A percentile compares a stretch with the other conserved stretches of the same genome.
phyloP scores from a whole-genome alignment of 2,113 vertebrate species.

The Catagonus wagneri region DNA sequence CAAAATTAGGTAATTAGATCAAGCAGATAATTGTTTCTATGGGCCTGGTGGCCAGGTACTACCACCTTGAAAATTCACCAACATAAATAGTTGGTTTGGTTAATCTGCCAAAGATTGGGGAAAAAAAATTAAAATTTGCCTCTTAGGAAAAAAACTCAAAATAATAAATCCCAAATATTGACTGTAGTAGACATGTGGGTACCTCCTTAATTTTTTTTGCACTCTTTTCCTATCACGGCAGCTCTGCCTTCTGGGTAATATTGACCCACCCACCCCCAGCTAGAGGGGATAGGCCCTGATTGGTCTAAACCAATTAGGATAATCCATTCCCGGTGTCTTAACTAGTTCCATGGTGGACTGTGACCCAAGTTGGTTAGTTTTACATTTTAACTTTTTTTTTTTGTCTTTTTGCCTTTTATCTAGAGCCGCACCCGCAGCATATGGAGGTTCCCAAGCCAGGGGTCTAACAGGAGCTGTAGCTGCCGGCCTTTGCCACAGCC shows the following conservation, averaged over 20 bases:
- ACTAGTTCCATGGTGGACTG: background rate
- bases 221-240: too few species aligned
- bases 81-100: background rate
- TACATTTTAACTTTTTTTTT: background rate
- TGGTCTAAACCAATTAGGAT: background rate
- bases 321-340: background rate
- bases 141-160: background rate
- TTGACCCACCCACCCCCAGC: too few species aligned
- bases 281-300: background rate
- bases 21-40: conserved; percentile 53
- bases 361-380: background rate
- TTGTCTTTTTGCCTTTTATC: too few species aligned
- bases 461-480: too few species aligned
- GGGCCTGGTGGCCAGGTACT: background rate
- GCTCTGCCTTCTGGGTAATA: background rate
- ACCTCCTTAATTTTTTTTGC: background rate
- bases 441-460: too few species aligned
- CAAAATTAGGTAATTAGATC: conserved; percentile 48
- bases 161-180: background rate
- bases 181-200: background rate
- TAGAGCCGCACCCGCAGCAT: too few species aligned
- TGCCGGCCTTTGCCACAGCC: too few species aligned
- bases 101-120: background rate
- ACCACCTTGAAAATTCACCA: conserved; percentile 15
- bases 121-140: background rate